Evolutionary conservation across 2,113 vertebrate genomes (phyloP).

Genomic region (Balaeniceps rex): DNA sequence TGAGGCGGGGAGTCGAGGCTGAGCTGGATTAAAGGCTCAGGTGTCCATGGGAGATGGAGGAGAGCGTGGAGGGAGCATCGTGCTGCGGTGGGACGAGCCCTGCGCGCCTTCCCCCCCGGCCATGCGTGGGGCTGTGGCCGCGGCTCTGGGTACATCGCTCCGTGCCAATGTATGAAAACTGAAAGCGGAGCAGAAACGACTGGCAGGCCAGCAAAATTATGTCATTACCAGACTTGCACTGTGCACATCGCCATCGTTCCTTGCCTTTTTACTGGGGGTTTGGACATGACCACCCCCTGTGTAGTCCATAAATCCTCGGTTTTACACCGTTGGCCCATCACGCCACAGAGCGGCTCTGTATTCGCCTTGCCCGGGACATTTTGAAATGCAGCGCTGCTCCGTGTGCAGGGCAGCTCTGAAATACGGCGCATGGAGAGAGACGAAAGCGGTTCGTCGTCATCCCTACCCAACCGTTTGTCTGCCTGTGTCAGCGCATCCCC

Average conservation of each 20-base stretch:
- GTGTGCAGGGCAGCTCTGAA: background rate
- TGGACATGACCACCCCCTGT: no score
- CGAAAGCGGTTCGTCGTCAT: background rate
- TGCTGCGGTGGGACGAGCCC: background rate
- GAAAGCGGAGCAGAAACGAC: no score
- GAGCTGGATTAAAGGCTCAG: background rate
- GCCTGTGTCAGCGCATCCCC: background rate
- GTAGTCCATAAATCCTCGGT: fast-evolving
- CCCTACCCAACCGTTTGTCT: no score
- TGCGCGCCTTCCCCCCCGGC: background rate
- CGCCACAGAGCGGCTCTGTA: background rate
- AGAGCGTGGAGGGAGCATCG: background rate
- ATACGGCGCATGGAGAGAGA: background rate
- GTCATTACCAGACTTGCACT: fast-evolving
- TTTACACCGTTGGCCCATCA: no score
- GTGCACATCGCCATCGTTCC: background rate
- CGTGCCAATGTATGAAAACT: fast-evolving
- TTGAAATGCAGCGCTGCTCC: background rate
- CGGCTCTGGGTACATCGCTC: background rate
- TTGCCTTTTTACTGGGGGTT: background rate
- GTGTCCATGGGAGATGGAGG: background rate
- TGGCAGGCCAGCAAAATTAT: background rate
- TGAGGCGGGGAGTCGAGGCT: background rate
- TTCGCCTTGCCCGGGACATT: background rate
- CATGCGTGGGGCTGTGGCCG: background rate